Evolutionary conservation across 2,888 invertebrate species (phyloP).

Genomic region (Dolomedes plantarius): DNA sequence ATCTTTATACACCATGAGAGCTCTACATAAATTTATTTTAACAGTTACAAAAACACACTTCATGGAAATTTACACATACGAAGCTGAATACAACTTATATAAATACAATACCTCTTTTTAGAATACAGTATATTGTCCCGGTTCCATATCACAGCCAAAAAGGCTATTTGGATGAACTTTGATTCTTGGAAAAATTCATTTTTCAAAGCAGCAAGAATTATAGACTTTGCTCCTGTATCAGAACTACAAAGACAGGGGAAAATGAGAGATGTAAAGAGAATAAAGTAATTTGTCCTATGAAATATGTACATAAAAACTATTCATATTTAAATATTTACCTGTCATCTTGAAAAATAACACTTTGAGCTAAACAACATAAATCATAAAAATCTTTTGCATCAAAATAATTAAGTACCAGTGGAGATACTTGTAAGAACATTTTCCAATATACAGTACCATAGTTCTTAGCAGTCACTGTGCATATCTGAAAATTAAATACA

Average conservation of each 20-base stretch:
- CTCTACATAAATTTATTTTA: too few relatives aligned
- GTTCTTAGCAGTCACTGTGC: conserved; percentile 28
- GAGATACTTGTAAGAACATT: conserved; percentile 15
- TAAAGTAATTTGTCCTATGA: too few relatives aligned
- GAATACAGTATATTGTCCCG: neutral
- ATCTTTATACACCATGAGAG: too few relatives aligned
- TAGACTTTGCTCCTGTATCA: conserved; percentile 1
- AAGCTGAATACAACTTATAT: too few relatives aligned
- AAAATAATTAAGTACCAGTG: conserved; percentile 28
- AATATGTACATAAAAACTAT: too few relatives aligned
- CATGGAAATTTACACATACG: too few relatives aligned
- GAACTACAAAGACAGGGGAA: neutral
- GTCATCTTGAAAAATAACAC: neutral
- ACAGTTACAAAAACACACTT: too few relatives aligned
- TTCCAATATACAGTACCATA: conserved; percentile 40
- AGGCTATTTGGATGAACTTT: conserved; percentile 40
- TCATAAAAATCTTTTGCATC: neutral
- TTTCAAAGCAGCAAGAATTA: conserved; percentile 23
- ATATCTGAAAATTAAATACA: conserved; percentile 14
- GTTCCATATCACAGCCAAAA: conserved; percentile 37
- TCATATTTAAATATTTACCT: too few relatives aligned
- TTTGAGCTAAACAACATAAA: neutral
- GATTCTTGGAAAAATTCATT: conserved; percentile 26
- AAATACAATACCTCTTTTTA: conserved; percentile 66
- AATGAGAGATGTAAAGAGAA: too few relatives aligned